Evolutionary conservation across 2,797 vertebrate species (phyloP), one percentile per base, ranked within the genome.

Genomic region (Pristis pectinata): DNA sequence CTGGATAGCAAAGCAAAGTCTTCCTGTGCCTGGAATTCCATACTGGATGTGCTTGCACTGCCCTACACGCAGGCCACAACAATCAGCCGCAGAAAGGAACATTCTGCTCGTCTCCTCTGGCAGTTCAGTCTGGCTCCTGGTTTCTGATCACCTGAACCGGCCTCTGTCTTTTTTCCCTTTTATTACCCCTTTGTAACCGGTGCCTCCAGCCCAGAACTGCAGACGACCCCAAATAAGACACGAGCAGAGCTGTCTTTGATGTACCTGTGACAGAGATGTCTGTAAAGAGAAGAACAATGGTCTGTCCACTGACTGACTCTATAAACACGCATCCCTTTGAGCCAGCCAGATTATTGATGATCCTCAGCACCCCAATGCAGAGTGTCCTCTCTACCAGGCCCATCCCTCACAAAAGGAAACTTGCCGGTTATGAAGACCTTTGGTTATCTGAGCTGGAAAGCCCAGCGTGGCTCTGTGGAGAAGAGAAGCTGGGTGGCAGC

Each of bases 221-320:
- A 74, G 27, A 53, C 53, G 80, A 49, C 22, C 10, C 44, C 44
- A 49, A 49, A 49, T n/a, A 22, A 27, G 44, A 53, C 27, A 80
- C 83, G 80, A 49, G 49, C 9, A 10, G 0, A 24, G 80, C 30
- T 82, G 27, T 41, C 44, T 49, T 83, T 83, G 44, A 30, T 56
- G 94, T 82, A 98, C 97, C 96, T 95, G 97, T 96, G 95, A 97
- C 95, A n/a, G 96, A 89, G 95, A 97, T 95, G 96, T 98, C 98
- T 0, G 98, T 98, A 96, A 98, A 97, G 92, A 98, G 95, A 41
- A 98, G 97, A 95, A 97, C 97, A 95, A 97, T 96, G 95, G 97
- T 97, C 95, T 97, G 97, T 95, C 97, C 96, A 94, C 96, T 96
- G 87, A 97, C 95, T 0, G 96, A 95, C 56, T 97, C 97, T 95